Evolutionary conservation across 1,140 invertebrate species (phyloP).

Genomic region (Euura lappo): DNA sequence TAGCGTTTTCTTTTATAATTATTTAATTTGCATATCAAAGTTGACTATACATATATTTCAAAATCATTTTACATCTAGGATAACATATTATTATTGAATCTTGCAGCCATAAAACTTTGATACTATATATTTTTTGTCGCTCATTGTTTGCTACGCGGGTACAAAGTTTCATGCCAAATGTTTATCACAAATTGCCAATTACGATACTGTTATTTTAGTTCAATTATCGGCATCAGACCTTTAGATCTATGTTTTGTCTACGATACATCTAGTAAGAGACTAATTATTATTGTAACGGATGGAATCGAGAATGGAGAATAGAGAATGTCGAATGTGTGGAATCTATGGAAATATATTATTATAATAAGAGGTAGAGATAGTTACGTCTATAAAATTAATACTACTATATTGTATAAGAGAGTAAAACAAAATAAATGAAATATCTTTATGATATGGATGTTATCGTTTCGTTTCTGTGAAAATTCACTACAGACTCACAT

Average conservation of each 20-base stretch:
- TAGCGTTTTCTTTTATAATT: neutral
- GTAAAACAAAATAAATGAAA: constrained; percentile 7
- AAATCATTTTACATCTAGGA: neutral
- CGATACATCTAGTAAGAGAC: neutral
- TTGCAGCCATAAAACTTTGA: neutral
- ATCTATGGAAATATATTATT: constrained; percentile 12
- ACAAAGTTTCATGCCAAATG: neutral
- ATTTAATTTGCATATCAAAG: neutral
- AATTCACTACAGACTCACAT: constrained; percentile 41
- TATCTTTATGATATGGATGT: constrained; percentile 27
- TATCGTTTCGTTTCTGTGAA: constrained; percentile 48
- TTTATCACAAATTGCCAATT: constrained; percentile 1
- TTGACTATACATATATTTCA: neutral
- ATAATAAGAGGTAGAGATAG: constrained; percentile 18
- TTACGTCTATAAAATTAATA: constrained; percentile 15
- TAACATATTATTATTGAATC: neutral
- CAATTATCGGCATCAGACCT: neutral
- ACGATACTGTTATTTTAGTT: constrained; percentile 31
- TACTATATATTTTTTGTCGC: neutral
- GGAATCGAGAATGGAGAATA: neutral
- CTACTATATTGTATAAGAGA: constrained; percentile 22
- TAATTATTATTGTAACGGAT: too few relatives aligned
- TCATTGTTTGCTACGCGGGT: neutral
- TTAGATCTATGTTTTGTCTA: neutral
- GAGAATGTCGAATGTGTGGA: neutral